phyloP scores from a whole-genome alignment of 2,888 invertebrate species.

The Pristionchus entomophagus region DNA sequence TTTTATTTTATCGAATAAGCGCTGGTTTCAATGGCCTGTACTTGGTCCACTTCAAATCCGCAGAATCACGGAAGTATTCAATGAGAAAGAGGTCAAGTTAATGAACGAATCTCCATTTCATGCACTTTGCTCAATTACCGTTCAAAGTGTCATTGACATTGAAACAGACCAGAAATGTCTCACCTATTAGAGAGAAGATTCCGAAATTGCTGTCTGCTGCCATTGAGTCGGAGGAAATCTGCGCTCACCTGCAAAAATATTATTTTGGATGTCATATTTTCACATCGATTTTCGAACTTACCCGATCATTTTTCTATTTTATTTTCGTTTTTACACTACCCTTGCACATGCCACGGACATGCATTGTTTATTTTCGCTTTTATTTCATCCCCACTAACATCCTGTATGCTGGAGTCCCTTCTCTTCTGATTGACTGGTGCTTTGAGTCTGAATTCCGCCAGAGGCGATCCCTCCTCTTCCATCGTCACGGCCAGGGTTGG shows the following conservation, averaged over 20 bases:
- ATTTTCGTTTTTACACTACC: neutral
- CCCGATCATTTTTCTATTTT: neutral
- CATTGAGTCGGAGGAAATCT: slow-evolving; percentile 73
- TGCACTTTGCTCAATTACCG: no score
- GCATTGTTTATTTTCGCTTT: neutral
- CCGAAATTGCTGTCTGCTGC: slow-evolving; percentile 72
- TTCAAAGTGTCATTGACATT: no score
- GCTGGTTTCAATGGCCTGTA: neutral
- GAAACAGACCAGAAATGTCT: no score
- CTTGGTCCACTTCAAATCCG: neutral
- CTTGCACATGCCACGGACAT: no score
- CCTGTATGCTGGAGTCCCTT: slow-evolving; percentile 51
- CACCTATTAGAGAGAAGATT: slow-evolving; percentile 69
- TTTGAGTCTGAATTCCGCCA: neutral
- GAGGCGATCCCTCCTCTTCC: slow-evolving; percentile 4
- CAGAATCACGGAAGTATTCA: neutral
- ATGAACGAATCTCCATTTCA: no score
- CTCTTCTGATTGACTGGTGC: slow-evolving; percentile 27
- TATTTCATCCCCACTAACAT: slow-evolving; percentile 42
- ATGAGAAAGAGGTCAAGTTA: no score
- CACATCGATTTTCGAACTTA: neutral
- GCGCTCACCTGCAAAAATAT: slow-evolving; percentile 70
- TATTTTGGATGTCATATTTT: neutral
- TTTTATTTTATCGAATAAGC: neutral
- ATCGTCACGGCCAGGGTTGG: neutral